These are phyloP conservation scores for Pipistrellus kuhlii DNA, from an alignment of 2,797 vertebrate species.

Conservation along the genomic window DNA sequence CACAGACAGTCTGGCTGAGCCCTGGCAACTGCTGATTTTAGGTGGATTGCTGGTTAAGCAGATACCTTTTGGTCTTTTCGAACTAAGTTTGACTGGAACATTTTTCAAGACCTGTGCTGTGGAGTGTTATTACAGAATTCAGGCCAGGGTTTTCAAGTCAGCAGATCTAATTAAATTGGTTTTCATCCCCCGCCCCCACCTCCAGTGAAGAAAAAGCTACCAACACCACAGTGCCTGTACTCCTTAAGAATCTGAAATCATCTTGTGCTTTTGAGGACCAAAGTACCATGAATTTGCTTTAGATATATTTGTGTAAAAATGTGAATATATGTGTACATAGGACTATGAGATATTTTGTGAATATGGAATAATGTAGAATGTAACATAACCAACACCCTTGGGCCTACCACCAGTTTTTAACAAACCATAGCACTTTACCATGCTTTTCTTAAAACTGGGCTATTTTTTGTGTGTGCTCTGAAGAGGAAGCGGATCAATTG, in stretches of 20 bases:
- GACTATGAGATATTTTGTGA: conserved; percentile 14
- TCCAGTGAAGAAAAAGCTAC: not conserved
- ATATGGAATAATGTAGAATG: not conserved
- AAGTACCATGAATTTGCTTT: not conserved
- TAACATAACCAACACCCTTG: not conserved
- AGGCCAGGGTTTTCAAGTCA: conserved; percentile 51
- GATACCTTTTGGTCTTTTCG: conserved; percentile 18
- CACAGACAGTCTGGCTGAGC: not conserved
- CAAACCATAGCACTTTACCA: not conserved
- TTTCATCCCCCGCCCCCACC: not conserved
- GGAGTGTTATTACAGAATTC: not conserved
- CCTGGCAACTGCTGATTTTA: conserved; percentile 19
- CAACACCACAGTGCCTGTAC: not conserved
- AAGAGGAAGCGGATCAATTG: not conserved
- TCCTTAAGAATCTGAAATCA: not conserved
- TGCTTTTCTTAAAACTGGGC: conserved; percentile 12
- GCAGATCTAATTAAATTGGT: conserved; percentile 9
- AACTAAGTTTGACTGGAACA: not conserved
- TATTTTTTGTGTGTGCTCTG: conserved; percentile 35
- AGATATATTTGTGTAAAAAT: conserved; percentile 4
- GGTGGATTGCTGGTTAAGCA: conserved; percentile 41
- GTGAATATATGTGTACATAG: not conserved
- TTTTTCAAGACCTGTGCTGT: conserved; percentile 45
- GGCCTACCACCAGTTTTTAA: not conserved
- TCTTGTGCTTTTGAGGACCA: conserved; percentile 43